Evolutionary conservation across 2,888 invertebrate genomes (phyloP).

Genomic region (Halictus ligatus): DNA sequence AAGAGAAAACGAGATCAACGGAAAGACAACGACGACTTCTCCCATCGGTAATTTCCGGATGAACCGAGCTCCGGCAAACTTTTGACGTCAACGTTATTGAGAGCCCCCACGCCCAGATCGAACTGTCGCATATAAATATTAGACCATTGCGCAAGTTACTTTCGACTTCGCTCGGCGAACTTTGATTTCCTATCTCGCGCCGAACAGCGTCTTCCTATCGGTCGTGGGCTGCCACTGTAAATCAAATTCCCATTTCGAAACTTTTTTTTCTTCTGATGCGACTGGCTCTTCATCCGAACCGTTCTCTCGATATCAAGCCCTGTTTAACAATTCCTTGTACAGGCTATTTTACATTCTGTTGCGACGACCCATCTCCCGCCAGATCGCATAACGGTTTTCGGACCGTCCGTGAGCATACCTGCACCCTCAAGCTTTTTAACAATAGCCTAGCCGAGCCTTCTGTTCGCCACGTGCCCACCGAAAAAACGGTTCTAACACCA

Average conservation of each 20-base stretch:
- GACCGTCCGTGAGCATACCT: too few relatives aligned
- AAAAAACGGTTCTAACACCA: too few relatives aligned
- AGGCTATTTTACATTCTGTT: too few relatives aligned
- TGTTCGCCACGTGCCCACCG: too few relatives aligned
- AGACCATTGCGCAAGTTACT: background rate
- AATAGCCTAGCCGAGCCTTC: too few relatives aligned
- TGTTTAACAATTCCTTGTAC: background rate
- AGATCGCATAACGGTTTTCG: too few relatives aligned
- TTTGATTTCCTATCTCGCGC: conserved; percentile 7
- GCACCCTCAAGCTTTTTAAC: too few relatives aligned
- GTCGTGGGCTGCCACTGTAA: background rate
- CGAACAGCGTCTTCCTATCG: background rate
- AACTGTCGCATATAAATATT: conserved; percentile 21
- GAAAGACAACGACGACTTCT: background rate
- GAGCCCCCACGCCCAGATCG: background rate
- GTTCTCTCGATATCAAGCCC: background rate
- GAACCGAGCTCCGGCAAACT: background rate
- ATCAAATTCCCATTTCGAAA: background rate
- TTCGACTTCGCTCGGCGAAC: background rate
- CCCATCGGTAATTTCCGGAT: conserved; percentile 13
- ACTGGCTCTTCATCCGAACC: background rate
- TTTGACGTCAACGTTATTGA: conserved; percentile 15
- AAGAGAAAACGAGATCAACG: background rate
- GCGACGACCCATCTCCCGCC: too few relatives aligned
- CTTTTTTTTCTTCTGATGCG: background rate